Percentiles rank a stretch among this genome's conserved stretches.
Evolutionary conservation across 2,797 vertebrate genomes (phyloP).

Genomic region (Argentina silus): DNA sequence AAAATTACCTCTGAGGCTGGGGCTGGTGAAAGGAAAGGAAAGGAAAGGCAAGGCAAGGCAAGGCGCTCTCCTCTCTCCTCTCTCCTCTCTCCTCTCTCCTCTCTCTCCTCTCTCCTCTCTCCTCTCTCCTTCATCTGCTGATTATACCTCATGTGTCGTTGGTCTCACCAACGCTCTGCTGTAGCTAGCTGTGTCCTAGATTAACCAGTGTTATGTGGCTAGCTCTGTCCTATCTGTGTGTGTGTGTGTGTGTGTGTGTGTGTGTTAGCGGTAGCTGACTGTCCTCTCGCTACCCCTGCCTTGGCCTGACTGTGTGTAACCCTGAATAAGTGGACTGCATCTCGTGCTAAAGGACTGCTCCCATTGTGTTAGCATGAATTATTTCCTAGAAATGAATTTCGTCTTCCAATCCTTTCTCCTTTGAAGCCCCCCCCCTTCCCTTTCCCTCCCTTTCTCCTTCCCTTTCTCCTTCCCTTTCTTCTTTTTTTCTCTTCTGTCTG

Average conservation of each 20-base stretch:
- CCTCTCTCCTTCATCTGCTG: not conserved
- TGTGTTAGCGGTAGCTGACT: not conserved
- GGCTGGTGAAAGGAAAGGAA: not conserved
- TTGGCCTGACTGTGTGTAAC: not conserved
- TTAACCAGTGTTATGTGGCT: not conserved
- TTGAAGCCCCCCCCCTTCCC: too few species aligned
- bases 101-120: not conserved
- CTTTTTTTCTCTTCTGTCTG: too few species aligned
- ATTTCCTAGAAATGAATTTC: slow-evolving; percentile 5
- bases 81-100: not conserved
- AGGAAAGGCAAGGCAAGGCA: not conserved
- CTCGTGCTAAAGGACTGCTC: not conserved
- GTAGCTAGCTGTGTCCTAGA: not conserved
- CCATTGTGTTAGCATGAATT: not conserved
- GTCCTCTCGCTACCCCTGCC: not conserved
- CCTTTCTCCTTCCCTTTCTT: slow-evolving; percentile 7
- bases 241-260: slow-evolving; percentile 1
- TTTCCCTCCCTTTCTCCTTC: not conserved
- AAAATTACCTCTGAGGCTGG: not conserved
- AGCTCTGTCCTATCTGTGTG: not conserved
- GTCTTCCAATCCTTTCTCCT: not conserved
- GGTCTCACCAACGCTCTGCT: not conserved
- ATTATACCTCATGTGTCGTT: not conserved
- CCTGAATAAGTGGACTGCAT: not conserved
- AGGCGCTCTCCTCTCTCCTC: not conserved